These are phyloP conservation scores for Leucophora obtusa DNA, from an alignment of 2,888 invertebrate species.

Conservation along the genomic window DNA sequence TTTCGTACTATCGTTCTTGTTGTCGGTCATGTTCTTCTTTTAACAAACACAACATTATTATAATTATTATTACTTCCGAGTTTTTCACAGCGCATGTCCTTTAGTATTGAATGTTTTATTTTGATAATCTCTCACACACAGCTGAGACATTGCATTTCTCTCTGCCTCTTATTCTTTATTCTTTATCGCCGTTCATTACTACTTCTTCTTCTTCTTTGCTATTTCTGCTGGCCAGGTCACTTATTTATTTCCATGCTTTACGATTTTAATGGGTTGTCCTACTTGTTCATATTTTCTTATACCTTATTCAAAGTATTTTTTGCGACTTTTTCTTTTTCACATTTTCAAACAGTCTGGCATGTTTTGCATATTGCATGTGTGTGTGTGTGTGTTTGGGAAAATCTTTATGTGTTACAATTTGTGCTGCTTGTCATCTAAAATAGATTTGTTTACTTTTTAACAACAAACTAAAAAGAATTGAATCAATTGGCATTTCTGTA, in stretches of 20 bases:
- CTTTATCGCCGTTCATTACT: not conserved
- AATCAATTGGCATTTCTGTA: constrained; percentile 5
- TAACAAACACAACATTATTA: not conserved
- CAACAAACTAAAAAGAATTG: constrained; percentile 9
- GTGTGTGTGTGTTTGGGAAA: not conserved
- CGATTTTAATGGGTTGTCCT: constrained; percentile 50
- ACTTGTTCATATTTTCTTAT: constrained; percentile 37
- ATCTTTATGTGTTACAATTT: not conserved
- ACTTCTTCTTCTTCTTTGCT: constrained; percentile 1
- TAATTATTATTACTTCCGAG: constrained; percentile 16
- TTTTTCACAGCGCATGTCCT: constrained; percentile 50
- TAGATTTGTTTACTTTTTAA: constrained; percentile 20
- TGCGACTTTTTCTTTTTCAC: not conserved
- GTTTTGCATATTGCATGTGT: constrained; percentile 19
- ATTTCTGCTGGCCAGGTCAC: constrained; percentile 49
- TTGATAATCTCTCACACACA: constrained; percentile 4
- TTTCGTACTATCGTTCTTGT: not conserved
- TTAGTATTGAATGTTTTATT: not conserved
- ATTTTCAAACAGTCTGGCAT: constrained; percentile 9
- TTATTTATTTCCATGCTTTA: constrained; percentile 42
- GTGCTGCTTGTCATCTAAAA: not conserved
- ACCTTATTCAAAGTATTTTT: not conserved
- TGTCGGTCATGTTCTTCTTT: not conserved
- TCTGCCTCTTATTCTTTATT: not conserved
- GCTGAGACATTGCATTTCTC: constrained; percentile 27